Percentiles rank a stretch among this genome's conserved stretches.
Conservation (phyloP, 2,113 vertebrate genomes). For the Oncorhynchus clarkii region DNA sequence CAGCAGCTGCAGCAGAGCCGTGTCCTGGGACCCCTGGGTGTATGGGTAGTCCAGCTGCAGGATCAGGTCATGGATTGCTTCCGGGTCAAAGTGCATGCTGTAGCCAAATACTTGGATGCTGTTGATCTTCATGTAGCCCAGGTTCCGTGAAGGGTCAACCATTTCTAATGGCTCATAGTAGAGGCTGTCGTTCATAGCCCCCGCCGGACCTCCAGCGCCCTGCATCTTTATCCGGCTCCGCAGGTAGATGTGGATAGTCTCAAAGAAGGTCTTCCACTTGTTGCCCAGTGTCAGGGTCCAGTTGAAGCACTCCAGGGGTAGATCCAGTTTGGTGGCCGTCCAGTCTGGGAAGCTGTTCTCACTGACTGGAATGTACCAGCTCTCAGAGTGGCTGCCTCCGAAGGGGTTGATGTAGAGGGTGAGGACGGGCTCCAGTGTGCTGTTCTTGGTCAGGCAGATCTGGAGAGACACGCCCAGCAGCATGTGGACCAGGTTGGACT, state of each 20-base stretch:
- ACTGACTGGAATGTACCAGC: slow-evolving; percentile 92
- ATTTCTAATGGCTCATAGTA: slow-evolving; percentile 93
- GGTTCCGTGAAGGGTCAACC: slow-evolving; percentile 85
- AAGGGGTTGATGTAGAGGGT: slow-evolving; percentile 96
- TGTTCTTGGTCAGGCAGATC: slow-evolving; percentile 96
- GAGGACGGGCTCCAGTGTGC: slow-evolving; percentile 91
- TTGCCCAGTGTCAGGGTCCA: slow-evolving; percentile 95
- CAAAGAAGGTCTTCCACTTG: slow-evolving; percentile 98
- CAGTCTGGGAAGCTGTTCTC: slow-evolving; percentile 92
- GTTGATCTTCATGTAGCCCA: slow-evolving; percentile 99
- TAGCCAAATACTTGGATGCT: slow-evolving; percentile 97
- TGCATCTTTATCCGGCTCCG: slow-evolving; percentile 88
- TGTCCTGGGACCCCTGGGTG: slow-evolving; percentile 96
- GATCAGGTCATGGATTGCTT: slow-evolving; percentile 94
- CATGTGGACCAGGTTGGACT: slow-evolving; percentile 96
- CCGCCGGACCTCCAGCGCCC: slow-evolving; percentile 51
- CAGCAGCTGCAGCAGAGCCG: slow-evolving; percentile 89
- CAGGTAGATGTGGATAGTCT: slow-evolving; percentile 95
- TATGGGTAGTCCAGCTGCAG: slow-evolving; percentile 96
- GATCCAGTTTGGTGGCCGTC: slow-evolving; percentile 89
- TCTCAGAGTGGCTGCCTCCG: slow-evolving; percentile 97
- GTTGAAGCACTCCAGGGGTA: slow-evolving; percentile 94
- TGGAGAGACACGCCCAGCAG: slow-evolving; percentile 92
- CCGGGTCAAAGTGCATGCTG: slow-evolving; percentile 98
- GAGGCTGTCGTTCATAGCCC: slow-evolving; percentile 80